Evolutionary conservation across 1,140 invertebrate species (phyloP), one percentile per base, ranked within the genome.

Genomic region (Drosophila serrata): DNA sequence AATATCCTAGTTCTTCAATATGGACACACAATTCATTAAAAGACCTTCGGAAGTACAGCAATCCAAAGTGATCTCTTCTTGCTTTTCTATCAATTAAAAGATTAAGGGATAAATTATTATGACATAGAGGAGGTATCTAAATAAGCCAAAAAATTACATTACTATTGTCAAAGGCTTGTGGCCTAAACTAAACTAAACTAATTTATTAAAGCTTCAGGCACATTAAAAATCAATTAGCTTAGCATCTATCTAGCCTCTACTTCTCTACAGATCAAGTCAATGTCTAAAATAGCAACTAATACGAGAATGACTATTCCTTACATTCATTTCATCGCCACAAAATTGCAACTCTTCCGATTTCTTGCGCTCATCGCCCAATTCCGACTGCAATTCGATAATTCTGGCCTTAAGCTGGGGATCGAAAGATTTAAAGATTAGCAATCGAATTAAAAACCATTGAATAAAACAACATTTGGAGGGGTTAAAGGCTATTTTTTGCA

Each of bases 321-420:
- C 97, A 95, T 97, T 96, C 91, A 97, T 94, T 88, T 97, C 96
- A 81, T 95, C 95, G 93, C 96, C 96, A 82, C 94, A 94, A 77
- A 97, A 95, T 88, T 98, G 95, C 48, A 99, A 93, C 93, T 99
- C 98, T 94, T 99, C 98, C 12, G 96, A 95, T 93, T 97, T 98
- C 84, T 97, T 95, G 85, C 95, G 95, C 81, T 98, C 97, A 79
- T 98, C 97, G 73, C 98, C 97, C 73, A 98, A 90, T 77, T 96
- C 95, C 43, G 94, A 93, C 48, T 93, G 91, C 22, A 98, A 77
- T 35, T 90, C 69, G n/a, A 62, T 42, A 31, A 93, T 80, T 31
- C 78, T 77, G 51, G 78, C 64, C 46, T 91, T 90, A 8, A 93
- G 74, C 92, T 93, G 45, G 35, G 64, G 46, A 39, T 35, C 43